Percentiles rank a stretch among this genome's conserved stretches.
These are phyloP conservation scores for Cepaea hortensis DNA, from an alignment of 2,888 invertebrate genomes.

Conservation along the genomic window DNA sequence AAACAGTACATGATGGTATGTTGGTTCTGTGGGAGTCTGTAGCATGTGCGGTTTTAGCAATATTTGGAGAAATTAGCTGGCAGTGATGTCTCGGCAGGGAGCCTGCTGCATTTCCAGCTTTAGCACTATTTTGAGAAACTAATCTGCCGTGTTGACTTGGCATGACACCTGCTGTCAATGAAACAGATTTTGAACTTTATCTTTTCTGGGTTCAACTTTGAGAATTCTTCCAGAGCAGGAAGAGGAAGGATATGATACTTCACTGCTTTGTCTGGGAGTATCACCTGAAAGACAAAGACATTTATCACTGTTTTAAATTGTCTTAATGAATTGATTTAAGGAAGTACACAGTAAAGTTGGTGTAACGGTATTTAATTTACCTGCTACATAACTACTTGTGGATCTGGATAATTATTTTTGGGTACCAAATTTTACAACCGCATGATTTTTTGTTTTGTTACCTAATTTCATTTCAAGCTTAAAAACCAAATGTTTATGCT, in stretches of 20 bases:
- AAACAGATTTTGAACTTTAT: constrained; percentile 3
- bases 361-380: no score
- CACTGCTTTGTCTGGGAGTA: constrained; percentile 14
- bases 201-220: neutral
- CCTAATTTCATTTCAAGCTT: no score
- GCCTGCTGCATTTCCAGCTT: no score
- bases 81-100: no score
- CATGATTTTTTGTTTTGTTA: no score
- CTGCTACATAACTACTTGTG: no score
- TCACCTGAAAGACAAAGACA: constrained; percentile 22
- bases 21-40: constrained; percentile 8
- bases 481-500: no score
- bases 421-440: no score
- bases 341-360: no score
- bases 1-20: constrained; percentile 28
- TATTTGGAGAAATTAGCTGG: no score
- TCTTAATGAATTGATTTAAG: no score
- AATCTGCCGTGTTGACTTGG: constrained; percentile 14
- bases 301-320: neutral
- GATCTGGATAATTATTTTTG: no score
- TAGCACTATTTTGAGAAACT: neutral
- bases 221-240: neutral
- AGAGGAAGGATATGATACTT: neutral
- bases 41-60: constrained; percentile 9
- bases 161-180: neutral